A percentile compares a stretch with the other conserved stretches of the same genome.
phyloP scores from a whole-genome alignment of 2,888 invertebrate species.

The Beris morrisii region DNA sequence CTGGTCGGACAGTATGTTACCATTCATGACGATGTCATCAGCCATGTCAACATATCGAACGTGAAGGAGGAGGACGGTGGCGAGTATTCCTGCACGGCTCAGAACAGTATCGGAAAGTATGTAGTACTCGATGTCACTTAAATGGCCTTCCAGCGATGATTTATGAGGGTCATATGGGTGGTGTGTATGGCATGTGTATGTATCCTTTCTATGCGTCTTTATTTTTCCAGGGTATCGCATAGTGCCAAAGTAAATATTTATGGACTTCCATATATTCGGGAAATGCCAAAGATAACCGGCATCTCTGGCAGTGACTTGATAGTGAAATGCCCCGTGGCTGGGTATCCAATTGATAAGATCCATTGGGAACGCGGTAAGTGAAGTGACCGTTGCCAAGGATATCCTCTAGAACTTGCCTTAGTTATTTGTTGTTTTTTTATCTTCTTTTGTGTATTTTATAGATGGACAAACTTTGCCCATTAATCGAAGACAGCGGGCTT shows the following conservation, averaged over 20 bases:
- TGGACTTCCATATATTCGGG: constrained; percentile 81
- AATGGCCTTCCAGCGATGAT: constrained; percentile 27
- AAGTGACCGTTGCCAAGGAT: too few species aligned
- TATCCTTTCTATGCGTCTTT: constrained; percentile 11
- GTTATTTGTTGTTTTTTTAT: constrained; percentile 26
- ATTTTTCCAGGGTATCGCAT: constrained; percentile 63
- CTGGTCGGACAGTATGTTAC: constrained; percentile 91
- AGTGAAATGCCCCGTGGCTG: constrained; percentile 88
- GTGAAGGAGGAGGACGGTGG: constrained; percentile 89
- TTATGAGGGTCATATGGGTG: constrained; percentile 27
- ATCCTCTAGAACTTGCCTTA: neutral
- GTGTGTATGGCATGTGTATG: neutral
- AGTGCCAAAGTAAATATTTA: constrained; percentile 87
- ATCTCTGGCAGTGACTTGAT: constrained; percentile 81
- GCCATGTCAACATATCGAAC: constrained; percentile 86
- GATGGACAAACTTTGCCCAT: constrained; percentile 85
- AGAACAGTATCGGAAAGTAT: constrained; percentile 76
- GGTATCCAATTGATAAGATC: constrained; percentile 83
- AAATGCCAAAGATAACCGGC: constrained; percentile 86
- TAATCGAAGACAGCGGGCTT: constrained; percentile 83
- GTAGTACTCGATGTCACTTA: constrained; percentile 40
- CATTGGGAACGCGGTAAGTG: constrained; percentile 85
- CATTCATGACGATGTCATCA: constrained; percentile 88
- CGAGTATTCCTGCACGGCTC: constrained; percentile 83
- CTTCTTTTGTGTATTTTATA: constrained; percentile 49